Evolutionary conservation across 2,888 invertebrate genomes (phyloP), one percentile per base, ranked within the genome.

Genomic region (Drosophila maculinotata): DNA sequence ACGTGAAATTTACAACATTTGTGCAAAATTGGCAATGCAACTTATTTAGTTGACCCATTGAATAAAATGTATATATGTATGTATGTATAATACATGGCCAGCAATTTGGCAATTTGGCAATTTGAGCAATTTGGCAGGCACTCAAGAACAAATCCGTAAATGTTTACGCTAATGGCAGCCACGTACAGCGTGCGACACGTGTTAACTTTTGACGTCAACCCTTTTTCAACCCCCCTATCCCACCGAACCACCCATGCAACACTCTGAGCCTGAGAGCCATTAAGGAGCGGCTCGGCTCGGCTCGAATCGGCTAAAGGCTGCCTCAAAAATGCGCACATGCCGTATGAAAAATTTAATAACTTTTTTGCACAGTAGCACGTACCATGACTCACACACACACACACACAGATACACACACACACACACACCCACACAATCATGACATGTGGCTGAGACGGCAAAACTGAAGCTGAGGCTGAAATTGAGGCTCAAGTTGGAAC

Each of bases 391-490:
- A 78, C 72, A 68, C 58, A 53, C 45, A 68, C 12, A n/a, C 25
- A 33, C 20, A 54, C 58, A 39, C 54, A 57, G 31, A 35, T 31
- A 31, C 25, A 48, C 33, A 49, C 36, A 42, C 36, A 48, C 58
- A 56, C 58, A 63, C 66, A 63, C 64, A 69, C 66, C 65, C 65
- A 68, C 25, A 28, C 30, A 86, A 89, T 89, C 87, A 86, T 88
- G 69, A 80, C 89, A 89, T 87, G 88, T 87, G 87, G 85, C 80
- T 74, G 80, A 79, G 85, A 82, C 79, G 25, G 59, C 62, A 47
- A 25, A 38, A 31, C 1, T 28, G 20, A 25, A 31, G 42, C 51
- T 26, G 20, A 3, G 4, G 20, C 20, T 3, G 42, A 48, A 28
- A 38, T 4, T 17, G 56, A 52, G 42, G 33, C 54, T 25, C 26